Conservation (phyloP, 2,113 vertebrate genomes). For the Elgaria multicarinata region DNA sequence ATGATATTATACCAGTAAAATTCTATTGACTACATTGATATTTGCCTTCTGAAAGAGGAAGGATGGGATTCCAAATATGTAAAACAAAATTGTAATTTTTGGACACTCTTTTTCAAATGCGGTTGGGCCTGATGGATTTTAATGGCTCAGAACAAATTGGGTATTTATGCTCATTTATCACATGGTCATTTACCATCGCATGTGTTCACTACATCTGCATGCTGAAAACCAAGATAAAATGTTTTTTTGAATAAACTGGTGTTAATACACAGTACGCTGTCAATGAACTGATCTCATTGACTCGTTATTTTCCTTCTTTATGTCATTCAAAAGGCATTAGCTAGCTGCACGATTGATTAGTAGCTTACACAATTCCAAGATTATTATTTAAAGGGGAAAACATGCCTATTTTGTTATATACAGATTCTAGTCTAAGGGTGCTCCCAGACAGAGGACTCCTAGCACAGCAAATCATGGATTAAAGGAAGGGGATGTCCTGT, state of each 20-base stretch:
- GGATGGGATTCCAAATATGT: background rate
- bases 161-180: conserved; percentile 60
- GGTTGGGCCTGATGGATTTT: conserved; percentile 53
- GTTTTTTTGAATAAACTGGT: conserved; percentile 48
- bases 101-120: conserved; percentile 6
- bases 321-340: conserved; percentile 14
- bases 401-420: conserved; percentile 17
- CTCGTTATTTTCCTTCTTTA: conserved; percentile 45
- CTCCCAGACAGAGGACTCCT: too few species aligned
- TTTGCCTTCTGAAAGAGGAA: background rate
- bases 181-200: conserved; percentile 52
- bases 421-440: background rate
- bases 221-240: conserved; percentile 42
- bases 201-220: conserved; percentile 8
- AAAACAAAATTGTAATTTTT: background rate
- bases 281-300: conserved; percentile 37
- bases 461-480: background rate
- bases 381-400: conserved; percentile 45
- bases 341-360: conserved; percentile 36
- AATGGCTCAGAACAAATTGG: conserved; percentile 57
- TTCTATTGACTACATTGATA: background rate
- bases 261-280: conserved; percentile 52
- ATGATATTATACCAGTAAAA: background rate
- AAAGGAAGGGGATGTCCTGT: background rate
- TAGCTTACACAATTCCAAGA: conserved; percentile 49